A percentile compares a stretch with the other conserved stretches of the same genome.
These are phyloP conservation scores for Apamea sordens DNA, from an alignment of 2,888 invertebrate genomes.

Conservation along the genomic window DNA sequence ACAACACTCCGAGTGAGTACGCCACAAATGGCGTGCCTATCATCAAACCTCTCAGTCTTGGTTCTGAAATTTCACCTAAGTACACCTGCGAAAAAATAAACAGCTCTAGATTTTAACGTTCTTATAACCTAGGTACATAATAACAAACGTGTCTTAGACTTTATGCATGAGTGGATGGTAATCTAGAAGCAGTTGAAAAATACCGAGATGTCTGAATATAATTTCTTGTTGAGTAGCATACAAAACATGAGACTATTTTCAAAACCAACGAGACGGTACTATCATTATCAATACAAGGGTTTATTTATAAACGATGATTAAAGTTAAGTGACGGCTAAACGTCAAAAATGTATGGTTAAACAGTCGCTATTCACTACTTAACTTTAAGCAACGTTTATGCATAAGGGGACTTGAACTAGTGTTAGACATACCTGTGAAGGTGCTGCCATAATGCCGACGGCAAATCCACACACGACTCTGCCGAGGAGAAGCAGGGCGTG, in stretches of 20 bases:
- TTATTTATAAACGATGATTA: not conserved
- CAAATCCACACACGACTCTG: slow-evolving; percentile 92
- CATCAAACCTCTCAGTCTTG: slow-evolving; percentile 92
- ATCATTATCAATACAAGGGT: not conserved
- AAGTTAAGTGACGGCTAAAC: no score
- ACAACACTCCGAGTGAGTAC: slow-evolving; percentile 93
- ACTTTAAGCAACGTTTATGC: not conserved
- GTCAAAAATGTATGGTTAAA: not conserved
- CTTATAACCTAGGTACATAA: not conserved
- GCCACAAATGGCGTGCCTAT: slow-evolving; percentile 94
- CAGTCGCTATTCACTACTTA: no score
- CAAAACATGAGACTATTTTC: slow-evolving; percentile 13
- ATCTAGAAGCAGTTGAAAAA: slow-evolving; percentile 11
- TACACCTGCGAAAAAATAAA: slow-evolving; percentile 90
- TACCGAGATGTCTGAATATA: not conserved
- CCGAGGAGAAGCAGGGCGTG: slow-evolving; percentile 91
- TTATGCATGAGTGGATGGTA: not conserved
- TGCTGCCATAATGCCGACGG: slow-evolving; percentile 93
- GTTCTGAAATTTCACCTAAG: slow-evolving; percentile 94
- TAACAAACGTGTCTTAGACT: not conserved
- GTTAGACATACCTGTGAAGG: slow-evolving; percentile 92
- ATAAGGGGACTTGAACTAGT: not conserved
- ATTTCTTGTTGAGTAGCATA: slow-evolving; percentile 1
- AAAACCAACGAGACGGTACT: not conserved
- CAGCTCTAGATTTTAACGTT: not conserved